A percentile compares a stretch with the other conserved stretches of the same genome.
Evolutionary conservation across 2,113 vertebrate genomes (phyloP).

Genomic region (Paramisgurnus dabryanus): DNA sequence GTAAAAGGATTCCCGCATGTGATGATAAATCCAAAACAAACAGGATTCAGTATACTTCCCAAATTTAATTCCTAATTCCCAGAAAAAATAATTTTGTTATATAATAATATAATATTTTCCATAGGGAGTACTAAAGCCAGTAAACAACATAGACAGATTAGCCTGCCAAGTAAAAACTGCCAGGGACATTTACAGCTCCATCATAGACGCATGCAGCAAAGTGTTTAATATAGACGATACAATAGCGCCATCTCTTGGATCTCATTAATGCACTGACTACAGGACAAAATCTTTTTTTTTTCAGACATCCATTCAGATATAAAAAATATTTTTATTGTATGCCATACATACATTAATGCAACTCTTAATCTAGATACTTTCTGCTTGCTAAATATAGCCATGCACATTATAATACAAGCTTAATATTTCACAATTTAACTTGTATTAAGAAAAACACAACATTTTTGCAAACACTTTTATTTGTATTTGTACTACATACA

Average conservation of each 20-base stretch:
- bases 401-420: no score
- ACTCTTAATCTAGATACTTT: no score
- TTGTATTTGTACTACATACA: neutral
- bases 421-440: no score
- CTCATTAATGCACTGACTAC: neutral
- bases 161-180: neutral
- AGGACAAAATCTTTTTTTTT: neutral
- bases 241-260: conserved; percentile 45
- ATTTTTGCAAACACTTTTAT: no score
- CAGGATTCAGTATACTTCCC: neutral
- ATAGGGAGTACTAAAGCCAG: neutral
- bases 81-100: no score
- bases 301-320: no score
- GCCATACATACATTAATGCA: no score
- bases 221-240: conserved; percentile 10
- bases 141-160: neutral
- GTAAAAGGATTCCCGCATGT: neutral
- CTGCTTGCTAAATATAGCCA: no score
- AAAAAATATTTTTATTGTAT: no score
- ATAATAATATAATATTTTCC: no score
- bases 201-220: neutral
- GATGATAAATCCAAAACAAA: neutral
- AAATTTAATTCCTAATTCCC: neutral
- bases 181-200: neutral
- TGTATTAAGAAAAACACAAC: no score